Evolutionary conservation across 2,797 vertebrate species (phyloP).

Genomic region (Alcedo quadribrachys): DNA sequence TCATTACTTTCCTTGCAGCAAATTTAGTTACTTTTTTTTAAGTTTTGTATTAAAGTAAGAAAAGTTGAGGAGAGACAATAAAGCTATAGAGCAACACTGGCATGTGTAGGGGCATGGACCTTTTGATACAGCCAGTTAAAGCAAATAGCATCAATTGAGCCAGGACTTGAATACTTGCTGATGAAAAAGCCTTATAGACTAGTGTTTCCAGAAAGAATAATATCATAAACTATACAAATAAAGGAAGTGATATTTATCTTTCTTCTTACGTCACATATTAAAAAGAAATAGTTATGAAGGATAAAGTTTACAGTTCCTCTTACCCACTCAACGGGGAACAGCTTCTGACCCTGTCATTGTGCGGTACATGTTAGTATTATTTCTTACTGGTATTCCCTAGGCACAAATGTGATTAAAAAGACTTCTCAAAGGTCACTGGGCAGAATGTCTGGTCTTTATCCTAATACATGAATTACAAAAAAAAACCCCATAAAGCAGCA

Average conservation of each 20-base stretch:
- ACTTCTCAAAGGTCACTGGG: conserved; percentile 45
- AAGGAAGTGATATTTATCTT: conserved; percentile 50
- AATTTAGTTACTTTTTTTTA: conserved; percentile 58
- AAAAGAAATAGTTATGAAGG: conserved; percentile 59
- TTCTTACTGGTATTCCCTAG: conserved; percentile 12
- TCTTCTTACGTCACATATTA: conserved; percentile 44
- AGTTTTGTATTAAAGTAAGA: conserved; percentile 36
- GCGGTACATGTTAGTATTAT: conserved; percentile 3
- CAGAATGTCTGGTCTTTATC: not conserved
- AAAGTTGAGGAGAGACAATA: conserved; percentile 1
- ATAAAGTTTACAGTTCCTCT: conserved; percentile 44
- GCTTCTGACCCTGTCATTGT: not conserved
- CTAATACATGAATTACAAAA: conserved; percentile 34
- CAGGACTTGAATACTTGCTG: not conserved
- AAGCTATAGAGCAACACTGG: not conserved
- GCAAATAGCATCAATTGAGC: not conserved
- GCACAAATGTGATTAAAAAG: conserved; percentile 46
- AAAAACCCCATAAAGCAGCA: not conserved
- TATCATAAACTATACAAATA: conserved; percentile 48
- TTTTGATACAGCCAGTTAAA: not conserved
- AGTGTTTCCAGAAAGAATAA: conserved; percentile 23
- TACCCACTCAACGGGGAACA: not conserved
- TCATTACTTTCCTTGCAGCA: conserved; percentile 68
- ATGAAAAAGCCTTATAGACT: not conserved
- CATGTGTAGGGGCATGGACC: not conserved